A percentile compares a stretch with the other conserved stretches of the same genome.
Evolutionary conservation across 2,113 vertebrate genomes (phyloP).

Genomic region (Abramis brama): DNA sequence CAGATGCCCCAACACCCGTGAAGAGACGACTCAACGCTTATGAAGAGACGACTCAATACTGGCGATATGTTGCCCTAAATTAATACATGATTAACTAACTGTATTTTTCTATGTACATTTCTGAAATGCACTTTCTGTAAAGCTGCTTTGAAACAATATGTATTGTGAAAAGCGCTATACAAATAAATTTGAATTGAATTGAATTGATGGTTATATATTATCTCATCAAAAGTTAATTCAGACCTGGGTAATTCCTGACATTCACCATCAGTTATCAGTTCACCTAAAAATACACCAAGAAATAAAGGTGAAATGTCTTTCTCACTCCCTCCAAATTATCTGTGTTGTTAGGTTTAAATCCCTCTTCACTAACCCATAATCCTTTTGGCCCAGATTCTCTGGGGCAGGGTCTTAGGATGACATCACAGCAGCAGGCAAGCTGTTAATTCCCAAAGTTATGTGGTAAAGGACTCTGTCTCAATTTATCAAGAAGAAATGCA

Average conservation of each 20-base stretch:
- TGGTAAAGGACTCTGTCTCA: not conserved
- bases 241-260: not conserved
- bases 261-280: not conserved
- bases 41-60: too few relatives aligned
- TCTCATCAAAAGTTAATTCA: not conserved
- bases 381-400: slow-evolving; percentile 50
- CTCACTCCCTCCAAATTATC: slow-evolving; percentile 37
- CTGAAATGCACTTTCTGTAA: too few relatives aligned
- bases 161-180: too few relatives aligned
- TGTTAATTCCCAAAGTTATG: not conserved
- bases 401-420: slow-evolving; percentile 29
- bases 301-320: slow-evolving; percentile 15
- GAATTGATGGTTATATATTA: too few relatives aligned
- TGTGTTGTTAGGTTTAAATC: slow-evolving; percentile 45
- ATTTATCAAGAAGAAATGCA: not conserved
- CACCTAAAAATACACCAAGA: slow-evolving; percentile 4
- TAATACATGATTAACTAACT: too few relatives aligned
- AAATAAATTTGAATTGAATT: too few relatives aligned
- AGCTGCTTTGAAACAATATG: too few relatives aligned
- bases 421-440: slow-evolving; percentile 36
- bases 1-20: too few relatives aligned
- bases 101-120: too few relatives aligned
- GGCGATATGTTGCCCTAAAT: too few relatives aligned
- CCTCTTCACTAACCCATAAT: slow-evolving; percentile 46
- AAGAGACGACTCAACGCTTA: too few relatives aligned